A percentile compares a stretch with the other conserved stretches of the same genome.
Evolutionary conservation across 2,888 invertebrate genomes (phyloP).

Genomic region (Hermodice carunculata): DNA sequence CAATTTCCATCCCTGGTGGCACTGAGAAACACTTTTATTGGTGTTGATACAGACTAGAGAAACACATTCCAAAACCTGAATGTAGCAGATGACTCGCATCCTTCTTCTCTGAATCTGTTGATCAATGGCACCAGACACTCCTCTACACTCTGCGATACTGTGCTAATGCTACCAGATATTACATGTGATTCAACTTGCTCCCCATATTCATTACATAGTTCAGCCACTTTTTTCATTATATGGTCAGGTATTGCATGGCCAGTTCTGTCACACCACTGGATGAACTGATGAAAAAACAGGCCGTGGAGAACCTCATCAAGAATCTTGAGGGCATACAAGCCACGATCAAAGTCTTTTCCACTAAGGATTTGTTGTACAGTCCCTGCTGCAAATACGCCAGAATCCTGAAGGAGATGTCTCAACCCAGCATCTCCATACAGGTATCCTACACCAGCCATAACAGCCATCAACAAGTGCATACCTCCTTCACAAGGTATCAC

Average conservation of each 20-base stretch:
- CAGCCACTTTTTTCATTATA: no score
- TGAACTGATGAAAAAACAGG: no score
- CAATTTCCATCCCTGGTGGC: background rate
- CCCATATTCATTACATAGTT: no score
- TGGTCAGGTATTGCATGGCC: no score
- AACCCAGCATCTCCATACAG: background rate
- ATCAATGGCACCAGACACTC: no score
- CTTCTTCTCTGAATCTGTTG: no score
- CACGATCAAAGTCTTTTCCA: constrained; percentile 8
- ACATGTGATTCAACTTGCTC: no score
- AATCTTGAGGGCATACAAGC: background rate
- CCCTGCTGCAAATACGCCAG: background rate
- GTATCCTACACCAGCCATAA: background rate
- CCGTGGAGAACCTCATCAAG: constrained; percentile 2
- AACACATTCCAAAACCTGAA: background rate
- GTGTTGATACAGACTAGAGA: background rate
- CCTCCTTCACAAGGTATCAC: constrained; percentile 7
- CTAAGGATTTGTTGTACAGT: background rate
- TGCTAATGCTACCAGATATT: no score
- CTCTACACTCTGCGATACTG: no score
- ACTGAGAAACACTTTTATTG: background rate
- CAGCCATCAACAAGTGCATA: constrained; percentile 7
- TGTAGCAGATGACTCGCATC: background rate
- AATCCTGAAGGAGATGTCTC: background rate
- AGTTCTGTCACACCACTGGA: no score